phyloP scores from a whole-genome alignment of 2,113 vertebrate genomes.

The Onychorhynchus coronatus region DNA sequence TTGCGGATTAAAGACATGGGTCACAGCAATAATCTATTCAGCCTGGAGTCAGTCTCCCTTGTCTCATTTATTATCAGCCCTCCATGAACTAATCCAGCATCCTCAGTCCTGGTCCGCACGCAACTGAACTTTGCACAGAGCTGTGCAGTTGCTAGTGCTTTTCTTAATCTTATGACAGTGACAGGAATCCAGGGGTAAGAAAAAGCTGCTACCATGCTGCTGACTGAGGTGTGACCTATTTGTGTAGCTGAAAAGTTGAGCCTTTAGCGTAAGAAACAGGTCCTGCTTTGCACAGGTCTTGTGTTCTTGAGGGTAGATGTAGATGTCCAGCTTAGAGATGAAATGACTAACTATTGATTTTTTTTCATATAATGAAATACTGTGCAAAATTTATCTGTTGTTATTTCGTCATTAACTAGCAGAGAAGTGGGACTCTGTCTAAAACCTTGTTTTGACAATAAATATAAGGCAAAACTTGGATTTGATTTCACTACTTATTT shows the following conservation, averaged over 20 bases:
- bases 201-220: background rate
- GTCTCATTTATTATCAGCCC: background rate
- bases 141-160: background rate
- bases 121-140: background rate
- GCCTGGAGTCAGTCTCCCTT: background rate
- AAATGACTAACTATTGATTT: background rate
- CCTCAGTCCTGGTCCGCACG: background rate
- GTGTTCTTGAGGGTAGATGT: background rate
- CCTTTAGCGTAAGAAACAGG: background rate
- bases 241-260: background rate
- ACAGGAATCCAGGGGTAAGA: background rate
- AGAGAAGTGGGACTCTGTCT: background rate
- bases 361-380: background rate
- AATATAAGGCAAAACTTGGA: background rate
- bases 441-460: background rate
- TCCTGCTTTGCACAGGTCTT: background rate
- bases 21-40: background rate
- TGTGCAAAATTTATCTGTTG: background rate
- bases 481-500: background rate
- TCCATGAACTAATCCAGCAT: background rate
- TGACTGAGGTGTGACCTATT: background rate
- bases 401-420: background rate
- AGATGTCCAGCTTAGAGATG: background rate
- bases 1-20: background rate
- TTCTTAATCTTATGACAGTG: background rate